phyloP scores from a whole-genome alignment of 2,888 invertebrate genomes.

The Zaprionus lineosus region DNA sequence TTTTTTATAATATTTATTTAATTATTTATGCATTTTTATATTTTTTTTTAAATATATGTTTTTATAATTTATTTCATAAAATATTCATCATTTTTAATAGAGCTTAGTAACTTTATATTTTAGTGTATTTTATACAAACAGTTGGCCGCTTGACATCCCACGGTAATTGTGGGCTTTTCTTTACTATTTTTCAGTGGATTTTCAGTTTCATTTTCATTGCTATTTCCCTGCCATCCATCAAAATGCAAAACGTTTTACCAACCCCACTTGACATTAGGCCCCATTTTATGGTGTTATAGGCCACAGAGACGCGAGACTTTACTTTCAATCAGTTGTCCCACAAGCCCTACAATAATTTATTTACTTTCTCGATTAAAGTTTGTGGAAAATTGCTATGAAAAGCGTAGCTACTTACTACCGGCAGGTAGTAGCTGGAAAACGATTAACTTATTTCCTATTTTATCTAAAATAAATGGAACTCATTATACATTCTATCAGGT shows the following conservation, averaged over 20 bases:
- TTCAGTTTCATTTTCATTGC: conserved; percentile 34
- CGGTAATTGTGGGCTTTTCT: conserved; percentile 28
- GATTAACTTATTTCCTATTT: too few species aligned
- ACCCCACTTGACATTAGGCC: conserved; percentile 30
- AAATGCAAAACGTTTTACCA: conserved; percentile 26
- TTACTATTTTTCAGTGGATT: conserved; percentile 30
- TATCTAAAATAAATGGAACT: too few species aligned
- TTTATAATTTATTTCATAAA: too few species aligned
- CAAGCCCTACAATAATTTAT: conserved; percentile 7
- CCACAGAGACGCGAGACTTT: conserved; percentile 24
- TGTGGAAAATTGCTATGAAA: conserved; percentile 17
- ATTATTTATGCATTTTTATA: too few species aligned
- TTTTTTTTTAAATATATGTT: too few species aligned
- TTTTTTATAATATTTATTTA: too few species aligned
- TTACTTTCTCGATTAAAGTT: conserved; percentile 18
- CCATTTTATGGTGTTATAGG: conserved; percentile 40
- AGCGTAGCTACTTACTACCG: conserved; percentile 12
- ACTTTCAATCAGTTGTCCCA: conserved; percentile 52
- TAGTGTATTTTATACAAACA: conserved; percentile 20
- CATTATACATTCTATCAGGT: not conserved
- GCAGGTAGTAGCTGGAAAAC: conserved; percentile 16
- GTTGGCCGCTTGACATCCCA: conserved; percentile 19
- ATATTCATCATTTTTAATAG: too few species aligned
- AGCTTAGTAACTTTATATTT: not conserved
- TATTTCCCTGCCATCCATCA: conserved; percentile 24